Base-by-base conservation (phyloP, 2,797 vertebrate genomes). In the Chelon auratus region DNA sequence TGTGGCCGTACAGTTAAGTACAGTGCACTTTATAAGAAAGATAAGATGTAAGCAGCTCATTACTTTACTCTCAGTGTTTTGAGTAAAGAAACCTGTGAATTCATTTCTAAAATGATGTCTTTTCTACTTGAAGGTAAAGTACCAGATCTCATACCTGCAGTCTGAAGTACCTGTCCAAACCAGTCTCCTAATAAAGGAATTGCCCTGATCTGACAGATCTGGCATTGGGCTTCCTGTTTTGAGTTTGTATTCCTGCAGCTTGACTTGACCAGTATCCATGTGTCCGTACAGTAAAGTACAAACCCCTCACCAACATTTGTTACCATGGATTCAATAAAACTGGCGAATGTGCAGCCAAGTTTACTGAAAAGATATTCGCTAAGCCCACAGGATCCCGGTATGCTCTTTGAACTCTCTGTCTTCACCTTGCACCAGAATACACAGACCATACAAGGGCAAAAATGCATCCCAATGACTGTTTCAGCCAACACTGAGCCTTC, bases 321-420 rank as follows among this genome's bases (percentile, higher is more conserved):
- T 68, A 62, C 36, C 42, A 51, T 8, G 17, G 50, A 83, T 68
- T 72, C 59, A 75, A 82, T 87, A 66, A 72, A 85, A 86, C 66
- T 15, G 26, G 63, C 79, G 77, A 82, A 89, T 87, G 88, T 90
- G 85, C 73, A 77, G 70, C 50, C 48, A 59, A 42, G 57, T 26
- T 77, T 62, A 30, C 48, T 76, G 58, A 83, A 84, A 83, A 89
- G 75, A 75, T 47, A 58, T 60, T 36, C 77, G 72, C 70, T 80
- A 58, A 85, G 42, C 83, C 86, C 80, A 78, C 83, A 86, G 90
- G 71, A 85, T 81, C 57, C 52, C 53, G 6, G 20, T 59, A 55
- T 83, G 51, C 60, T 78, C 70, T 84, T 80, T 52, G 63, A 84
- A 70, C 60, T 63, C 62, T 72, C 67, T 84, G 90, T 91, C 88